A percentile compares a stretch with the other conserved stretches of the same genome.
Conservation (phyloP, 2,888 invertebrate genomes). For the Syrphus vitripennis region DNA sequence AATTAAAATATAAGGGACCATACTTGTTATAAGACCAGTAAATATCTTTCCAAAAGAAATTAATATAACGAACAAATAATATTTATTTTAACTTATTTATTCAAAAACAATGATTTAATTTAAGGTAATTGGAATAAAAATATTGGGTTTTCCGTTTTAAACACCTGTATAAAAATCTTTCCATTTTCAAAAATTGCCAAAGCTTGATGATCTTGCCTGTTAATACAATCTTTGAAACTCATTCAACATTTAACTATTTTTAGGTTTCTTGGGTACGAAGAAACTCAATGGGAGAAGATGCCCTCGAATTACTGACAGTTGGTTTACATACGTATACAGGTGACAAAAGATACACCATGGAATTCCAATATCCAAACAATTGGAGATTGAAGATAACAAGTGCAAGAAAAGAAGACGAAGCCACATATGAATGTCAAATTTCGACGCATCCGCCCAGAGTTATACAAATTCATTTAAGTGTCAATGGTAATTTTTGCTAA, state of each 20-base stretch:
- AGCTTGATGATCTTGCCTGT: too few species aligned
- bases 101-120: too few species aligned
- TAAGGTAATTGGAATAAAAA: too few species aligned
- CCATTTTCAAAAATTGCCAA: too few species aligned
- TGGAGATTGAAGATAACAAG: constrained; percentile 83
- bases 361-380: constrained; percentile 83
- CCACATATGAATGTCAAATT: constrained; percentile 83
- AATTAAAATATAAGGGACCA: too few species aligned
- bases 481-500: constrained; percentile 79
- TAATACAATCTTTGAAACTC: too few species aligned
- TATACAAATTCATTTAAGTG: constrained; percentile 82
- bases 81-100: too few species aligned
- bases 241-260: constrained; percentile 59
- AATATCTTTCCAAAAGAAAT: too few species aligned
- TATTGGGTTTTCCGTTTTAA: too few species aligned
- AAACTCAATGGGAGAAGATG: constrained; percentile 84
- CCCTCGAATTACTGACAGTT: constrained; percentile 86
- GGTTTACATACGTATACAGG: constrained; percentile 86
- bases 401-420: constrained; percentile 82
- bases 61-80: too few species aligned
- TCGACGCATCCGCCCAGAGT: constrained; percentile 83
- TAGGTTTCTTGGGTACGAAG: constrained; percentile 88
- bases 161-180: too few species aligned
- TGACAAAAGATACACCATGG: constrained; percentile 83
- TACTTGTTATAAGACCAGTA: too few species aligned